Evolutionary conservation across 2,888 invertebrate species (phyloP), one percentile per base, ranked within the genome.

Genomic region (Hofmannophila pseudospretella): DNA sequence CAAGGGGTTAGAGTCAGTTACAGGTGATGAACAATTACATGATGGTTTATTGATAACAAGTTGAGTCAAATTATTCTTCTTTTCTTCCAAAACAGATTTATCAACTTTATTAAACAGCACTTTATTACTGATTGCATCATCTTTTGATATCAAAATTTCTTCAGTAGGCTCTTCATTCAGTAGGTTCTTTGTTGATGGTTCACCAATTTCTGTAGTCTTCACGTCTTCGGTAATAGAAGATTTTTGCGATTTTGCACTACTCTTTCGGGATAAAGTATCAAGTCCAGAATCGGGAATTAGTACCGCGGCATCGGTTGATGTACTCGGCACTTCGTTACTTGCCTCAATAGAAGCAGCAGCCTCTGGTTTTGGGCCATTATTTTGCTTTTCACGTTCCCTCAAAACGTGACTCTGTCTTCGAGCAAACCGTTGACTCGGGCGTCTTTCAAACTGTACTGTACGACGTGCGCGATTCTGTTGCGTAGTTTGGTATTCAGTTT

Each of bases 401-500:
- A 96, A 70, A 14, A 96, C 93, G 69, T 96, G 96, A 43, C 96
- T 96, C 68, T 97, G 97, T 38, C 98, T 89, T 36, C 97, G 90
- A 20, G 98, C 98, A 71, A 97, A 99, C 45, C 99, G 89, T 77
- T 99, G 99, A 81, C 97, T 98, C 0, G 99, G 98, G 35, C 97
- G 90, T 42, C 99, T 89, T 79, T 99, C 99, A 74, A 99, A 97
- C 69, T 97, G 96, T 4, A 98, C 98, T 1, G 96, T 97, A 36
- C 98, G 90, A 29, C 98, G 89, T 1, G 97, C 96, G 45, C 95
- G 90, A 77, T 94, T 96, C 63, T 94, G 92, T 63, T 96, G 95
- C 5, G 97, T 96, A 14, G 97, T 96, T 86, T 99, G 99, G 74
- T 97, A 99, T 82, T 99, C 99, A 1, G 99, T 99, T 70, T 97